phyloP scores from a whole-genome alignment of 2,797 vertebrate genomes.

The Vespertilio murinus region DNA sequence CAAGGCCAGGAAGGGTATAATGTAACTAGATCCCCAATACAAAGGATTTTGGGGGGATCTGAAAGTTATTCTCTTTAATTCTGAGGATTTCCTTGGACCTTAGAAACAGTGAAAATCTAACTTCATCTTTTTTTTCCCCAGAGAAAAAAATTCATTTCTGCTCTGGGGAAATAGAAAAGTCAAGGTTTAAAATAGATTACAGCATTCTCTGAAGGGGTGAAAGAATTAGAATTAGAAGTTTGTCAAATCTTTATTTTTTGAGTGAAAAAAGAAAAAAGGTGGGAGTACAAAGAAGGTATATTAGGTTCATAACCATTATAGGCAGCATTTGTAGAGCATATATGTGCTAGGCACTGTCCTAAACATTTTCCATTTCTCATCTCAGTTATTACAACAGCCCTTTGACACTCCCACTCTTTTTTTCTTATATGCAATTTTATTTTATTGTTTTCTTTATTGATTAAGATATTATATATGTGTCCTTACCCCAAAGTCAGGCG shows the following conservation, averaged over 20 bases:
- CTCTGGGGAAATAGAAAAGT: not conserved
- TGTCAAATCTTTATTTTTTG: not conserved
- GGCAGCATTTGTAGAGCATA: not conserved
- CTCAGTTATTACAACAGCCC: not conserved
- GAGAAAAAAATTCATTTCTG: conserved; percentile 45
- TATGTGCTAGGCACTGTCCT: not conserved
- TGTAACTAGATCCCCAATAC: not conserved
- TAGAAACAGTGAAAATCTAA: not conserved
- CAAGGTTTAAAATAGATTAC: conserved; percentile 7
- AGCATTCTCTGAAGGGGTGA: not conserved
- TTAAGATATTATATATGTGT: no score
- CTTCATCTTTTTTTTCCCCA: not conserved
- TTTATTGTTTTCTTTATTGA: no score
- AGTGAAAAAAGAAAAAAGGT: not conserved
- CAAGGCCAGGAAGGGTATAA: not conserved
- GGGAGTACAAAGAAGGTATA: not conserved
- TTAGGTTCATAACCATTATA: not conserved
- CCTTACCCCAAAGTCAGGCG: not conserved
- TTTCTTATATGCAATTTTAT: no score
- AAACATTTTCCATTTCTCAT: not conserved
- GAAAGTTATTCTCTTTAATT: not conserved
- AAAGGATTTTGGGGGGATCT: not conserved
- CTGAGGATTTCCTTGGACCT: not conserved
- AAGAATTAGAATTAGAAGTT: not conserved
- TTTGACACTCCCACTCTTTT: not conserved